Evolutionary conservation across 2,113 vertebrate genomes (phyloP).

Genomic region (Etia nguti): DNA sequence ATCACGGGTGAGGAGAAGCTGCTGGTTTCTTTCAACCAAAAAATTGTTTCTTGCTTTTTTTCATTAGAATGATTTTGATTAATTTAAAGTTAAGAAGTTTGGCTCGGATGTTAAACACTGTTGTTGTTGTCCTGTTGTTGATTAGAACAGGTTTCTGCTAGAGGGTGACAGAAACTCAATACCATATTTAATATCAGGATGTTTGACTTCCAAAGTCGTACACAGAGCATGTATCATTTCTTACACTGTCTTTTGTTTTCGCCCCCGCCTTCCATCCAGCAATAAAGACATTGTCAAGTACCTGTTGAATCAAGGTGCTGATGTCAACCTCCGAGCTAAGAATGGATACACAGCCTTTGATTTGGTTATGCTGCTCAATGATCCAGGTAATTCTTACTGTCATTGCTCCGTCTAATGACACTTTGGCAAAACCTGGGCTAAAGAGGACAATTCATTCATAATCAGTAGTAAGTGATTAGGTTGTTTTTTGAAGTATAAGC

Average conservation of each 20-base stretch:
- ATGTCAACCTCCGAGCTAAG: conserved; percentile 90
- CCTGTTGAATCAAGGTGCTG: conserved; percentile 88
- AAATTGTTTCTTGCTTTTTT: background rate
- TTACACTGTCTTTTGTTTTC: background rate
- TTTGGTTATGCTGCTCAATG: conserved; percentile 93
- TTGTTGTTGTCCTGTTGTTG: background rate
- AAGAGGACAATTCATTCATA: background rate
- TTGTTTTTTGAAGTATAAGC: background rate
- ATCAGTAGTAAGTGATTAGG: background rate
- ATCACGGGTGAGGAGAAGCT: conserved; percentile 81
- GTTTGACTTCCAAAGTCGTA: background rate
- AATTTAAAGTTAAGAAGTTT: background rate
- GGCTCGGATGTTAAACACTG: background rate
- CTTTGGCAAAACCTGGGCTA: background rate
- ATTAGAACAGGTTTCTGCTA: background rate
- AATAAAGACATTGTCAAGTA: conserved; percentile 96
- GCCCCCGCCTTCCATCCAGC: conserved; percentile 48
- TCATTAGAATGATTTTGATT: background rate
- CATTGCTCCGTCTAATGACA: background rate
- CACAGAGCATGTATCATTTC: background rate
- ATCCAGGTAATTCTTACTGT: conserved; percentile 78
- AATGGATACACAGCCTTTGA: conserved; percentile 98
- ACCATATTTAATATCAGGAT: background rate
- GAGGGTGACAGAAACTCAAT: background rate
- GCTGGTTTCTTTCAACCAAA: background rate